phyloP scores from a whole-genome alignment of 53 echinoderm and acorn worm species.

The Astropecten irregularis region DNA sequence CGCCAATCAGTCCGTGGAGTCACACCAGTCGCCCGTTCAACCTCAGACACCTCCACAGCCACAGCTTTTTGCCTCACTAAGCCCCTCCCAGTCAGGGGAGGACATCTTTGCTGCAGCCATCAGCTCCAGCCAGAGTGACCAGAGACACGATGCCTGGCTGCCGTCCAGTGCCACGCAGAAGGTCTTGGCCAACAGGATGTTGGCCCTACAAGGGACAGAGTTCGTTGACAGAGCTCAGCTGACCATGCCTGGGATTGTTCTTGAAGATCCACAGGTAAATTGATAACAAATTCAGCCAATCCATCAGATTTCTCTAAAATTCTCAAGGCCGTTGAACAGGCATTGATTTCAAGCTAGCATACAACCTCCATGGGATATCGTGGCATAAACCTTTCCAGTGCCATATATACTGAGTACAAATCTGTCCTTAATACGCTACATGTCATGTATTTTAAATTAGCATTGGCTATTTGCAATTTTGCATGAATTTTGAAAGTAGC shows the following conservation, averaged over 20 bases:
- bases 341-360: no score
- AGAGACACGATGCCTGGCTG: conserved; percentile 90
- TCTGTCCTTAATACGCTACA: no score
- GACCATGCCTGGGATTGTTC: conserved; percentile 92
- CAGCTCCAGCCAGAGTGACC: conserved; percentile 78
- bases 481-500: background rate
- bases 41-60: background rate
- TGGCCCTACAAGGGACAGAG: conserved; percentile 77
- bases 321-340: no score
- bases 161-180: conserved; percentile 75
- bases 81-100: conserved; percentile 29
- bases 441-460: background rate
- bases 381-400: no score
- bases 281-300: background rate
- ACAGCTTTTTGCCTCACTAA: conserved; percentile 5
- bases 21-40: background rate
- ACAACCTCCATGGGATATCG: no score
- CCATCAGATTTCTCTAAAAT: no score
- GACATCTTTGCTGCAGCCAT: conserved; percentile 80
- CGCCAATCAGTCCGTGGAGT: background rate
- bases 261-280: conserved; percentile 86
- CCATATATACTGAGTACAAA: no score
- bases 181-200: conserved; percentile 62
- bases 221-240: conserved; percentile 83
- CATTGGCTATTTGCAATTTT: background rate